phyloP scores from a whole-genome alignment of 2,888 invertebrate genomes.

The Melieria crassipennis region DNA sequence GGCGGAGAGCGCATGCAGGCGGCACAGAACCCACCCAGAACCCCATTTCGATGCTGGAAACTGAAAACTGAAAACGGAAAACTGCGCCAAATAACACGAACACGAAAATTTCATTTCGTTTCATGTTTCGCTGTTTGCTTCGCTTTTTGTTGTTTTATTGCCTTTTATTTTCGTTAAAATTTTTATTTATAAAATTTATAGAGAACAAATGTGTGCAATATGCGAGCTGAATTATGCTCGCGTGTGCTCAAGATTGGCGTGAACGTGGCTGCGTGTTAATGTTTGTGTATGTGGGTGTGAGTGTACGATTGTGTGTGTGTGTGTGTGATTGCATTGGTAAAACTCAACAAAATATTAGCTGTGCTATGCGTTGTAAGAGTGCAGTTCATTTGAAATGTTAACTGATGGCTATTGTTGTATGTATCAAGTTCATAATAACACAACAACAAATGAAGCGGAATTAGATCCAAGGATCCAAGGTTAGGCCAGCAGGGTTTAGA shows the following conservation, averaged over 20 bases:
- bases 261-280: constrained; percentile 15
- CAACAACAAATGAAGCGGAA: no score
- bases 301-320: constrained; percentile 33
- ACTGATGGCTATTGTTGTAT: no score
- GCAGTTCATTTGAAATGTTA: no score
- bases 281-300: constrained; percentile 30
- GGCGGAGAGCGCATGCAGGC: neutral
- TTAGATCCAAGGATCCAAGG: no score
- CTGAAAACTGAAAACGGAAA: constrained; percentile 27
- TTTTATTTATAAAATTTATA: constrained; percentile 58
- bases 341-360: no score
- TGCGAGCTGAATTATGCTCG: constrained; percentile 51
- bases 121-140: constrained; percentile 34
- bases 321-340: neutral
- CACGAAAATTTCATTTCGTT: constrained; percentile 43
- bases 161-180: no score
- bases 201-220: constrained; percentile 61
- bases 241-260: constrained; percentile 47
- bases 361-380: no score
- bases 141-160: constrained; percentile 38
- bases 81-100: constrained; percentile 39
- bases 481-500: no score
- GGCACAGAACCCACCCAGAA: constrained; percentile 16
- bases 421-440: no score
- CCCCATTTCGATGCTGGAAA: constrained; percentile 14